Base-by-base conservation (phyloP, 23 tunicate genomes). In the Aplidium turbinatum region DNA sequence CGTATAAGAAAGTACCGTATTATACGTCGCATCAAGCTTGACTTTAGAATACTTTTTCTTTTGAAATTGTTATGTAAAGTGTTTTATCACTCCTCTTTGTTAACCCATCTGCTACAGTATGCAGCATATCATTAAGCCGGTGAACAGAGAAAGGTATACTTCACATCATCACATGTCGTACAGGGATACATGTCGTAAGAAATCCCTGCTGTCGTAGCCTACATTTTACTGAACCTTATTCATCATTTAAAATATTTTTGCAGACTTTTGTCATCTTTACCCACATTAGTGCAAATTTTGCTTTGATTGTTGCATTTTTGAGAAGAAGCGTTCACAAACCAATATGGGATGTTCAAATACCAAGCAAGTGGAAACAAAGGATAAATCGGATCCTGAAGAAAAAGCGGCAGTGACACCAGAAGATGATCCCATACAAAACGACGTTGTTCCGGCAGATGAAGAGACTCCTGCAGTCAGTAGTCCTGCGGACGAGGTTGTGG, bases 321-420 rank as follows among this genome's bases (percentile, higher is more conserved):
- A n/a, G n/a, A n/a, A n/a, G n/a, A n/a, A n/a, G n/a, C n/a, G 13
- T 55, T 55, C 13, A 20, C n/a, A 55, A 55, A 55, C n/a, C n/a
- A 55, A 6, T 18, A 55, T 55, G 62, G 62, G 62, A 11, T 55
- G 62, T 22, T 20, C n/a, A 55, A 55, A 55, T 22, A 55, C 62
- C 7, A 55, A 55, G 23, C 62, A 55, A 55, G 23, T 55, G 13
- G 62, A 55, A 55, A 55, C 62, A 6, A 22, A 18, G 7, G 62
- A 55, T 6, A 55, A 22, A n/a, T 22, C 22, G n/a, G 26, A 13
- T 6, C 25, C 26, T 6, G 62, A 55, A 55, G 23, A 55, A 22
- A 20, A 55, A 13, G 25, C 7, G n/a, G 62, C n/a, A 22, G 62
- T 6, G n/a, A 55, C n/a, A 55, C 7, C n/a, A n/a, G 16, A 9